Conservation (phyloP, 1,140 invertebrate genomes). For the Saccostrea glomerata region DNA sequence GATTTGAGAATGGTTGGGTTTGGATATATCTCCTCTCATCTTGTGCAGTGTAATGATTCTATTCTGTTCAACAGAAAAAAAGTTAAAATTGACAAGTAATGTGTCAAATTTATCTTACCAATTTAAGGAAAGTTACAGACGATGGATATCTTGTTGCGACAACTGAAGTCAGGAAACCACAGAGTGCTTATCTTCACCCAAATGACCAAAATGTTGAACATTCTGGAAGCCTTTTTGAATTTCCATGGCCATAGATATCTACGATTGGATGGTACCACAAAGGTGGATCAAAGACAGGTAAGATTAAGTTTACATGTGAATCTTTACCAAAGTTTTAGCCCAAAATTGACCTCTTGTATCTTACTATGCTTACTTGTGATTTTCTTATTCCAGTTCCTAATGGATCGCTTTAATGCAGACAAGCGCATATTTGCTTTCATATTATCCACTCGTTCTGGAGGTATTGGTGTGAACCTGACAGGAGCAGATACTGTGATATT, state of each 20-base stretch:
- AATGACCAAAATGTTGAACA: conserved; percentile 99
- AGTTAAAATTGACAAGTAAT: neutral
- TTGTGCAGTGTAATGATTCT: too few relatives aligned
- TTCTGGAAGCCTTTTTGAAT: conserved; percentile 97
- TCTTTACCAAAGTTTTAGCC: neutral
- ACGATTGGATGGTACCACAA: conserved; percentile 97
- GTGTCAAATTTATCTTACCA: neutral
- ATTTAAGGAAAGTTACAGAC: conserved; percentile 84
- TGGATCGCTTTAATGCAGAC: conserved; percentile 99
- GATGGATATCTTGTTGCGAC: conserved; percentile 89
- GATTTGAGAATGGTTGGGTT: too few relatives aligned
- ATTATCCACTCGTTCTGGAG: conserved; percentile 97
- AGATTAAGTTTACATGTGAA: neutral
- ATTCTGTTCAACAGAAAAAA: neutral
- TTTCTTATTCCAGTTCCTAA: conserved; percentile 85
- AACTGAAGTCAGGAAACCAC: conserved; percentile 91
- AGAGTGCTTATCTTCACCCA: conserved; percentile 99
- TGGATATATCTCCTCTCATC: too few relatives aligned
- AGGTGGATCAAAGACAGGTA: conserved; percentile 95
- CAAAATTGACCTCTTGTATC: too few relatives aligned
- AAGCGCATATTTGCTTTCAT: conserved; percentile 98
- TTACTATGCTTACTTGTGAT: neutral
- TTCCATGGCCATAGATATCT: conserved; percentile 98
- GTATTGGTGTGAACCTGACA: conserved; percentile 98
- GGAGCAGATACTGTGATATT: conserved; percentile 99